These are phyloP conservation scores for Darevskia mixta DNA, from an alignment of 2,797 vertebrate species.

Conservation along the genomic window DNA sequence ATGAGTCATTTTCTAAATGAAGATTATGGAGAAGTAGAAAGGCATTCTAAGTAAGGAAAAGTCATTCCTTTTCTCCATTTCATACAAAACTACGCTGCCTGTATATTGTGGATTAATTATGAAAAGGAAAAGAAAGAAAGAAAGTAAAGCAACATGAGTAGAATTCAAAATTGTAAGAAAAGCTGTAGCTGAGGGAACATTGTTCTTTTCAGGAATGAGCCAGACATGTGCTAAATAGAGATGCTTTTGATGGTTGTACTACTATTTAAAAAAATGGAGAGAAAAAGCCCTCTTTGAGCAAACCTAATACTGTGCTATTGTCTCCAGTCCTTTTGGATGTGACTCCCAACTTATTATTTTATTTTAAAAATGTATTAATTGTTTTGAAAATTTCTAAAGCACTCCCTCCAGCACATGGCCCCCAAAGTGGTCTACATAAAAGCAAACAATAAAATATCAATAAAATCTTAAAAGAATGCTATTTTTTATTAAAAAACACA, in stretches of 20 bases:
- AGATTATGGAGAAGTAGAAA: slow-evolving; percentile 18
- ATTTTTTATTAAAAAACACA: too few species aligned
- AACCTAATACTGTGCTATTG: too few species aligned
- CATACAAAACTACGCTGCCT: slow-evolving; percentile 6
- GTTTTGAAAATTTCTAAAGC: too few species aligned
- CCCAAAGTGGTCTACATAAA: too few species aligned
- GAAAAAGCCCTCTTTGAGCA: slow-evolving; percentile 13
- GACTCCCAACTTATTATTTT: too few species aligned
- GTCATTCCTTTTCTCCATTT: slow-evolving; percentile 28
- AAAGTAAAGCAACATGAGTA: slow-evolving; percentile 31
- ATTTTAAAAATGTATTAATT: too few species aligned
- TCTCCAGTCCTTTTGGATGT: too few species aligned
- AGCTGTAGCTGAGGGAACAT: not conserved
- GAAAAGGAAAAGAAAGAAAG: not conserved
- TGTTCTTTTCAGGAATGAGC: slow-evolving; percentile 48
- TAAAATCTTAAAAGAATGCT: too few species aligned
- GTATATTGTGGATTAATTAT: slow-evolving; percentile 31
- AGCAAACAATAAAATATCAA: too few species aligned
- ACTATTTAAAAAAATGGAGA: slow-evolving; percentile 20
- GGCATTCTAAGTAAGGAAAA: slow-evolving; percentile 6
- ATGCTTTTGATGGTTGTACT: slow-evolving; percentile 51
- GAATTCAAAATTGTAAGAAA: slow-evolving; percentile 19
- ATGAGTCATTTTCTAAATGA: slow-evolving; percentile 9
- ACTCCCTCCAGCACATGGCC: too few species aligned
- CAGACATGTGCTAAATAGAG: slow-evolving; percentile 57